Evolutionary conservation across 30 jellyfish, hydroid and myxozoan genomes (phyloP), one percentile per base, ranked within the genome.

Genomic region (Aurelia sp.): DNA sequence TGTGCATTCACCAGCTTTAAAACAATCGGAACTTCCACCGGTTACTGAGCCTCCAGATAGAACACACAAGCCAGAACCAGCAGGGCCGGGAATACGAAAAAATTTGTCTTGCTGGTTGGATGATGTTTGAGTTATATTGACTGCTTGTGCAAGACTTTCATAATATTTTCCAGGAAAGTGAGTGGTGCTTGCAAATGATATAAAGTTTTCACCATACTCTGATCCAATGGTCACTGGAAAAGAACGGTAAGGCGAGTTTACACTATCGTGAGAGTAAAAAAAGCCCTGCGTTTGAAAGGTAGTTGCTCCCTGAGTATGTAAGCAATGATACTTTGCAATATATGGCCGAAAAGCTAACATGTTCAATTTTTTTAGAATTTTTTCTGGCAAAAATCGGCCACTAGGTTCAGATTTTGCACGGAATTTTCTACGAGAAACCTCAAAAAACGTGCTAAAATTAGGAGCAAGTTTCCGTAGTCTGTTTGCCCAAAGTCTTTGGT

Each of bases 21-120:
- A 57, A 62, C 91, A 82, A 12, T 30, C 13, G 71, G n/a, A 0
- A 13, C 63, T 13, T 16, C 18, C 37, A 8, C 53, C 13, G 11
- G 23, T 47, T 13, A 19, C 9, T 44, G 55, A 44, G 55, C 55
- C 55, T 44, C 55, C 55, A 44, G 55, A 44, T 0, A 44, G 55
- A 12, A 19, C 19, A 23, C 91, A 82, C 5, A 51, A 27, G 21
- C 85, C 86, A 11, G 70, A 3, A 53, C 72, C 72, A 3, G 72
- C 73, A 2, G 91, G 91, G 9, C 91, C 91, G 19, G 91, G 85
- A 30, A 71, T 59, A 35, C 23, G 33, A 21, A 66, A 41, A 12
- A 31, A 37, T 3, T 18, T n/a, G 16, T 4, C 22, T 10, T 30
- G 23, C 53, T 30, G 11, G 31, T 64, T 18, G 15, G 31, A 64